Evolutionary conservation across 2,888 invertebrate species (phyloP), one percentile per base, ranked within the genome.

Genomic region (Eupithecia exiguata): DNA sequence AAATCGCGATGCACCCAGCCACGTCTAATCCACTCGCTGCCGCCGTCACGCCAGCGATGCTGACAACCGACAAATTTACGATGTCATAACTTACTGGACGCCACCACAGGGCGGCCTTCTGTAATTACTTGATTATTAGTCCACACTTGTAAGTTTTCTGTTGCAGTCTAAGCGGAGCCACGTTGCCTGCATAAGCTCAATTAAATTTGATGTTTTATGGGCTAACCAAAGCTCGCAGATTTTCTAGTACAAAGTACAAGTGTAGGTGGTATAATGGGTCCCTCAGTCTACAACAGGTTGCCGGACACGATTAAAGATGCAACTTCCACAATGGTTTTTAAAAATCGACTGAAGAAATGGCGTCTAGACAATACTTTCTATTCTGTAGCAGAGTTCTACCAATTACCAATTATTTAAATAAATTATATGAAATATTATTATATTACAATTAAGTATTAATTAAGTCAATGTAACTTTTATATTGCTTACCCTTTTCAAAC

Each of bases 11-110:
- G 73, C 71, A 71, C 76, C 9, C 53, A 38, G 61, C 62, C 68
- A 43, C 65, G 43, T 81, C 66, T 66, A 40, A 85, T 84, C 80
- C n/a, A 38, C 25, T 5, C 25, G 80, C 81, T 79, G n/a, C n/a
- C n/a, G 83, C 83, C 81, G 80, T 78, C 76, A 80, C 78, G 79
- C 76, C 75, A 74, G 71, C 75, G 76, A 80, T 71, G 85, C 75
- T 82, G 87, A 86, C 87, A 87, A 77, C 74, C 82, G 83, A 87
- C 82, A 79, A 84, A 88, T 89, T 88, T 88, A 88, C 82, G 87
- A 86, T 78, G 85, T 86, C 85, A 88, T 88, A 88, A 87, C 84
- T 88, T 84, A 87, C 82, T 80, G 77, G 75, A 73, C 75, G 81
- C 81, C 79, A 74, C 77, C 70, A 77, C 69, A 76, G 76, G 77